Conservation (phyloP, 2,888 invertebrate species). For the Spilarctia lutea region DNA sequence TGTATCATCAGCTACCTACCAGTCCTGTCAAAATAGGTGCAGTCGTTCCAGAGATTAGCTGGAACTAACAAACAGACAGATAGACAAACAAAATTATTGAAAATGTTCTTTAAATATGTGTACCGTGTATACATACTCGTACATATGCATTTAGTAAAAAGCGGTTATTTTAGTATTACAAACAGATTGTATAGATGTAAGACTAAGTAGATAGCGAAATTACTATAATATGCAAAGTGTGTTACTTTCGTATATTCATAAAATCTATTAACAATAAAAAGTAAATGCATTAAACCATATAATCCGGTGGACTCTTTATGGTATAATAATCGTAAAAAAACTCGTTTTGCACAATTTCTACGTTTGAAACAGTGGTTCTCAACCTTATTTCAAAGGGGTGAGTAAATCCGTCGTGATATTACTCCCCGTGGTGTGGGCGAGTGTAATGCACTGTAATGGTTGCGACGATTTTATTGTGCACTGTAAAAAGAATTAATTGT, state of each 20-base stretch:
- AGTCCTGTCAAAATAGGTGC: too few species aligned
- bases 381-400: constrained; percentile 22
- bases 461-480: constrained; percentile 21
- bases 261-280: constrained; percentile 19
- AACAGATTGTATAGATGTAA: too few species aligned
- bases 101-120: too few species aligned
- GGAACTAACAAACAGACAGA: too few species aligned
- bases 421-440: constrained; percentile 13
- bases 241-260: background rate
- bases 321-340: constrained; percentile 44
- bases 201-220: too few species aligned
- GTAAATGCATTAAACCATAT: constrained; percentile 18
- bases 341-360: constrained; percentile 23
- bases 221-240: background rate
- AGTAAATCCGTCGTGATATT: background rate
- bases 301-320: constrained; percentile 28
- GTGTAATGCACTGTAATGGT: constrained; percentile 24
- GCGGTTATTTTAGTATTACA: too few species aligned
- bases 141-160: too few species aligned
- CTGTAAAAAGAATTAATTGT: constrained; percentile 4
- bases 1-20: too few species aligned
- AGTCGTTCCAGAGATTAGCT: too few species aligned
- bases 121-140: too few species aligned
- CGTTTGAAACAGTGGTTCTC: constrained; percentile 35
- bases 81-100: too few species aligned